Evolutionary conservation across 2,888 invertebrate species (phyloP), one percentile per base, ranked within the genome.

Genomic region (Drosophila lutescens): DNA sequence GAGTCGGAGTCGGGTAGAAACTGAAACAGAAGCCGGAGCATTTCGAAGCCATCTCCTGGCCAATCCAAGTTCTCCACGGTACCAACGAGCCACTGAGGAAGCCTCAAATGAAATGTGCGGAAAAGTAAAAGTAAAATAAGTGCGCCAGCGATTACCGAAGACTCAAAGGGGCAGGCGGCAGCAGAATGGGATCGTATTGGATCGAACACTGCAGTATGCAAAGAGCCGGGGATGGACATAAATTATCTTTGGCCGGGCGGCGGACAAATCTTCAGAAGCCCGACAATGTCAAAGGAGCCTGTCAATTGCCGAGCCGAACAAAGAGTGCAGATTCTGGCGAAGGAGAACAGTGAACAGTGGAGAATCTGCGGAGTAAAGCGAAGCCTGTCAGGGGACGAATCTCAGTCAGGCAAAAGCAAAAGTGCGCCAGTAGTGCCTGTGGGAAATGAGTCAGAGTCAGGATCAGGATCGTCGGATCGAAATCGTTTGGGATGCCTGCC

Each of bases 91-190:
- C 54, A 40, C 58, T 51, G 36, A 36, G 44, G 54, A 51, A 13
- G 34, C 34, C 41, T 54, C 30, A 15, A 36, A 55, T 51, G 32
- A 62, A 65, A 68, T 74, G 74, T 69, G 77, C 73, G 76, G 62
- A 86, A 85, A 85, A 85, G 85, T 88, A 85, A 85, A 88, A 88
- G 85, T 85, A 82, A 88, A 69, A 61, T 78, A 77, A 77, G 74
- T 77, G 65, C 77, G 74, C 79, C 67, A 74, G 68, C 80, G 80
- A 80, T 79, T 79, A 69, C 76, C 56, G 34, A 38, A 47, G 47
- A 32, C 32, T 9, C 17, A 23, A 32, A 40, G 44, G 43, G 30
- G 30, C 30, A 30, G 30, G 41, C n/a, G 30, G 41, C n/a, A 49
- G 41, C n/a, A 41, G 71, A 53, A 46, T 47, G 44, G 54, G 54